Evolutionary conservation across 2,113 vertebrate genomes (phyloP).

Genomic region (Herpetotheres cachinnans): DNA sequence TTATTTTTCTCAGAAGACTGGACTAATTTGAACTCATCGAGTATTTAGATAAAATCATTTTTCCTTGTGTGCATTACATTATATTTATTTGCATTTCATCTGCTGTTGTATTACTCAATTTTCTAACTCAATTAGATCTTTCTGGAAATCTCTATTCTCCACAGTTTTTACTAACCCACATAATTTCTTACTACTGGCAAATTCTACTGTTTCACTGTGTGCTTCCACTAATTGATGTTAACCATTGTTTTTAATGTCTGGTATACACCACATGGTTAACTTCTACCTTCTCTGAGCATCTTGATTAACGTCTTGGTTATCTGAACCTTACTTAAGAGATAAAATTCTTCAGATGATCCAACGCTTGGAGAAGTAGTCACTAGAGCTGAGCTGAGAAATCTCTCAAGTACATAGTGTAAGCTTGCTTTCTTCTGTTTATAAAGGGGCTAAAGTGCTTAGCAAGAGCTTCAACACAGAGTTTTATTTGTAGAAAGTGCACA

Average conservation of each 20-base stretch:
- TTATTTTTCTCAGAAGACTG: constrained; percentile 56
- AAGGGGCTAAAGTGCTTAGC: not conserved
- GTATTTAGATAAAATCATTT: constrained; percentile 48
- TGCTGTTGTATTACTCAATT: constrained; percentile 47
- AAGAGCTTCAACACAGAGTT: not conserved
- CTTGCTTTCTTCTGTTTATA: not conserved
- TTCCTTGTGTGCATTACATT: constrained; percentile 51
- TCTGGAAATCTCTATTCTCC: not conserved
- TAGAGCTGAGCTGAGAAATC: not conserved
- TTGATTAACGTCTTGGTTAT: not conserved
- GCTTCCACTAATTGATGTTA: constrained; percentile 57
- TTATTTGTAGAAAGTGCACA: not conserved
- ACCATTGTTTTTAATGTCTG: constrained; percentile 46
- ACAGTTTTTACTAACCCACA: constrained; percentile 52
- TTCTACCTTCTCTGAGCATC: not conserved
- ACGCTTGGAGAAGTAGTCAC: not conserved
- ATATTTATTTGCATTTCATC: constrained; percentile 62
- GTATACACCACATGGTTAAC: constrained; percentile 18
- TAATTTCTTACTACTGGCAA: constrained; percentile 27
- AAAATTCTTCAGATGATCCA: not conserved
- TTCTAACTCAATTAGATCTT: constrained; percentile 40
- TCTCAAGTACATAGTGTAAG: not conserved
- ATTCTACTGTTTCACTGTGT: constrained; percentile 27
- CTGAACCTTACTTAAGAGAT: not conserved
- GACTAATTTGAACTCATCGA: constrained; percentile 54